These are phyloP conservation scores for Ophion slaviceki DNA, from an alignment of 2,888 invertebrate genomes.

Conservation along the genomic window DNA sequence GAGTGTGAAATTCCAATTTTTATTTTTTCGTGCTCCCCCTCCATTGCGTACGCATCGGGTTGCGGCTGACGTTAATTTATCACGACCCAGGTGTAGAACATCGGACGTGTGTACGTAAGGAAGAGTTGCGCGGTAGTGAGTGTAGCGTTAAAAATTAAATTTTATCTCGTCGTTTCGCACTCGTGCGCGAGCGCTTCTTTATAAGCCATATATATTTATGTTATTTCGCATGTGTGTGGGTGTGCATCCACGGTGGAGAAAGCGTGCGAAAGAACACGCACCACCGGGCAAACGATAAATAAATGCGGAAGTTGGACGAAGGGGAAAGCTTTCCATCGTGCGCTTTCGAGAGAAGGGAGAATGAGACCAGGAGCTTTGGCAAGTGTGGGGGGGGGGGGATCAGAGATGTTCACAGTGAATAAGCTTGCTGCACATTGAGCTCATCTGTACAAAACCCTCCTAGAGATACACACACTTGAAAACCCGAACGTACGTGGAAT, in stretches of 20 bases:
- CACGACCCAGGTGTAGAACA: slow-evolving; percentile 45
- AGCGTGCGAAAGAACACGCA: slow-evolving; percentile 45
- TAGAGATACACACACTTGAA: too few species aligned
- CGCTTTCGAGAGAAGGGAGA: background rate
- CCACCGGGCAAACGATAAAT: slow-evolving; percentile 41
- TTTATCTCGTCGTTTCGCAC: slow-evolving; percentile 63
- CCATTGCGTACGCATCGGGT: background rate
- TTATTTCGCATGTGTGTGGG: slow-evolving; percentile 31
- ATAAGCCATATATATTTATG: slow-evolving; percentile 17
- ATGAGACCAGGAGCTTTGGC: slow-evolving; percentile 23
- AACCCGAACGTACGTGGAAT: too few species aligned
- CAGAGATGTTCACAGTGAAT: slow-evolving; percentile 49
- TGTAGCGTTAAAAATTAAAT: slow-evolving; percentile 69
- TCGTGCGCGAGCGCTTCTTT: slow-evolving; percentile 21
- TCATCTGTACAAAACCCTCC: background rate
- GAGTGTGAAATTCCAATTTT: background rate
- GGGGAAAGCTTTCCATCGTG: slow-evolving; percentile 35
- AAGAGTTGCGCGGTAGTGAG: slow-evolving; percentile 28
- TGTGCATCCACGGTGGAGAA: slow-evolving; percentile 40
- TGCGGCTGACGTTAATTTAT: slow-evolving; percentile 32
- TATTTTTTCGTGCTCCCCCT: background rate
- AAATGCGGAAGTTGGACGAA: slow-evolving; percentile 43
- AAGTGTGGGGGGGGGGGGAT: slow-evolving; percentile 18
- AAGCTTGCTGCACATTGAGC: slow-evolving; percentile 32
- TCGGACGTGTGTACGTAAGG: slow-evolving; percentile 21